Percentiles rank a stretch among this genome's conserved stretches.
Conservation (phyloP, 1,140 invertebrate genomes). For the Pseudomyrmex flavicornis region DNA sequence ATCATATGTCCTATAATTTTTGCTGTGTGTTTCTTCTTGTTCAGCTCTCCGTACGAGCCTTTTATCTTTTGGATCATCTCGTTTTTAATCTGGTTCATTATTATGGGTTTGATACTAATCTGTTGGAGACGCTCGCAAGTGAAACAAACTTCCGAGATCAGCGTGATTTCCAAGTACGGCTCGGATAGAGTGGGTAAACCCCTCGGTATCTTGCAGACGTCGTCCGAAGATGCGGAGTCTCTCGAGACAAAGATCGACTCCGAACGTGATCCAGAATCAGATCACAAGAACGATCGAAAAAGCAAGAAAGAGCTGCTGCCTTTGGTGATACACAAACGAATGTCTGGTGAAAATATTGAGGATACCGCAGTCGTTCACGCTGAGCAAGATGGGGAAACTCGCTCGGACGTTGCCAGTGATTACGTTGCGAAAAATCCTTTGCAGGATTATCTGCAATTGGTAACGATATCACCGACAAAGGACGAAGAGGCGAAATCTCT, state of each 20-base stretch:
- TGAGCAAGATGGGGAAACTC: not conserved
- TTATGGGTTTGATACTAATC: conserved; percentile 72
- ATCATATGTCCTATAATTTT: conserved; percentile 77
- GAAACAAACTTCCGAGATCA: not conserved
- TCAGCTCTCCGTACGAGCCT: conserved; percentile 66
- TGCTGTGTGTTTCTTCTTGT: conserved; percentile 57
- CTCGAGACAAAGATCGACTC: not conserved
- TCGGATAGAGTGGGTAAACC: not conserved
- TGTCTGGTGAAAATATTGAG: conserved; percentile 57
- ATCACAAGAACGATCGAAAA: conserved; percentile 4
- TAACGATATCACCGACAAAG: conserved; percentile 60
- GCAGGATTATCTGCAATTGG: conserved; percentile 72
- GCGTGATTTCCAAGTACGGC: conserved; percentile 45
- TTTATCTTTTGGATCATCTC: conserved; percentile 76
- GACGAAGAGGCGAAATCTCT: conserved; percentile 41
- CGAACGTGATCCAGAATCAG: not conserved
- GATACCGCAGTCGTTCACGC: conserved; percentile 32
- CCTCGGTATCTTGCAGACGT: not conserved
- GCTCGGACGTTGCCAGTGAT: not conserved
- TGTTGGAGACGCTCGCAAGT: conserved; percentile 70
- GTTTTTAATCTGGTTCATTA: conserved; percentile 78
- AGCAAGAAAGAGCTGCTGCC: conserved; percentile 62
- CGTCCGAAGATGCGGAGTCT: not conserved
- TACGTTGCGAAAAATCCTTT: conserved; percentile 56
- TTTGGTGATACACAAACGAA: conserved; percentile 67